These are phyloP conservation scores for Leptinotarsa texana DNA, from an alignment of 1,140 invertebrate species.

Conservation along the genomic window DNA sequence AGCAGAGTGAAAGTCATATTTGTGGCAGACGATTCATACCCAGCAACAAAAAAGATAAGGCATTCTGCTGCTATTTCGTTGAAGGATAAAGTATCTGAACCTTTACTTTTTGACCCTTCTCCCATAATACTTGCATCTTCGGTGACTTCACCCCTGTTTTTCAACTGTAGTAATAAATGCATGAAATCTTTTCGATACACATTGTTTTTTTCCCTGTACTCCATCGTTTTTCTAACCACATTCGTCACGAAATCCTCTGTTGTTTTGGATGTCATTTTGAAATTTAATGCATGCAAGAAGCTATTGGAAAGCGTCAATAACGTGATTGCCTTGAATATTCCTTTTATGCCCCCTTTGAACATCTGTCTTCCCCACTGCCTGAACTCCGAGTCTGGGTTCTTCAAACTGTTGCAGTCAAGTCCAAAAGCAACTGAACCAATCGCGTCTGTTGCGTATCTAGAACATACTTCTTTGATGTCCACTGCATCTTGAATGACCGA, in stretches of 20 bases:
- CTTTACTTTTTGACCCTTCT: background rate
- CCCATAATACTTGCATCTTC: conserved; percentile 17
- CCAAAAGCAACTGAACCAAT: conserved; percentile 65
- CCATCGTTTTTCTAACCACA: conserved; percentile 53
- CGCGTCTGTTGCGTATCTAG: conserved; percentile 61
- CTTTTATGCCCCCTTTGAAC: conserved; percentile 13
- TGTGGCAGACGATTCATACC: conserved; percentile 60
- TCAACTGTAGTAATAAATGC: conserved; percentile 57
- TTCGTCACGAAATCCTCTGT: conserved; percentile 22
- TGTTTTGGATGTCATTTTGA: background rate
- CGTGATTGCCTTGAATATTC: conserved; percentile 12
- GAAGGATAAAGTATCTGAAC: conserved; percentile 10
- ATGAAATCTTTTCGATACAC: conserved; percentile 60
- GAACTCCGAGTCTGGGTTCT: conserved; percentile 56
- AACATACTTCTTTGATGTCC: conserved; percentile 55
- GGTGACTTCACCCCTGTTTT: conserved; percentile 28
- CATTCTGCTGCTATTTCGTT: conserved; percentile 53
- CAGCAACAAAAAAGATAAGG: conserved; percentile 59
- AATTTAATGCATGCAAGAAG: background rate
- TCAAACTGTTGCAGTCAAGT: conserved; percentile 59
- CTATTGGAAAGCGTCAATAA: conserved; percentile 17
- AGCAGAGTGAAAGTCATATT: conserved; percentile 59
- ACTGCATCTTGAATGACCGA: conserved; percentile 43
- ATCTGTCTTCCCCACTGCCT: conserved; percentile 54
- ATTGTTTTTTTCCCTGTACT: conserved; percentile 56